Base-by-base conservation (phyloP, 2,797 vertebrate genomes). In the Diglossa cyanea region DNA sequence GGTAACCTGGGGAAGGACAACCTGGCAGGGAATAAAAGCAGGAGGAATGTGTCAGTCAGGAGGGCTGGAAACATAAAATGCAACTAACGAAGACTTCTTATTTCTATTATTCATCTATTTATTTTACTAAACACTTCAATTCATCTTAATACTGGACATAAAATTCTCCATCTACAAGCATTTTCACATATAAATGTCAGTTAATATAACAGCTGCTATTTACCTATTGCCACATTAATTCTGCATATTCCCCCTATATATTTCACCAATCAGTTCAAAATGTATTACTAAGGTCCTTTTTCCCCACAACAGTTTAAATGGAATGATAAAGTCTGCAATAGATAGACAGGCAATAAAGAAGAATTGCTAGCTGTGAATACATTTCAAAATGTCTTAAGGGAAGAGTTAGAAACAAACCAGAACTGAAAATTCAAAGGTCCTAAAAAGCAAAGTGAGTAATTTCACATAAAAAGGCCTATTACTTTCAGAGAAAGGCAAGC, bases 401-500 rank as follows among this genome's bases (percentile, higher is more conserved):
- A 47, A 81, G 44, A 77, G 28, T 80, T 47, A 91, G 67, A 68
- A 93, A 92, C n/a, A 92, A 95, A 65, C 10, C 39, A 92, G 54
- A 80, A 80, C 25, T 42, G 54, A 80, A 92, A 87, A 94, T 47
- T n/a, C 42, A 77, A 58, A 67, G 39, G n/a, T 72, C 60, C 54
- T 72, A 28, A 84, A 89, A 82, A 75, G 39, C 13, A 24, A 90
- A 94, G 60, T 47, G 65, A 75, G 33, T 68, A 83, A 94, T 88
- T 87, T 84, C 58, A 68, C 33, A 88, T 86, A 48, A 81, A 85
- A 96, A 92, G 58, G 76, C 24, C 72, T 84, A 81, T 78, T 93
- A 66, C 62, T 83, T 85, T 55, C 58, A 90, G 58, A 91, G 70
- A 91, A 88, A 95, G 82, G 55, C 50, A 90, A 74, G 85, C 28